Conservation (phyloP, 2,113 vertebrate species). For the Syngnathus scovelli region DNA sequence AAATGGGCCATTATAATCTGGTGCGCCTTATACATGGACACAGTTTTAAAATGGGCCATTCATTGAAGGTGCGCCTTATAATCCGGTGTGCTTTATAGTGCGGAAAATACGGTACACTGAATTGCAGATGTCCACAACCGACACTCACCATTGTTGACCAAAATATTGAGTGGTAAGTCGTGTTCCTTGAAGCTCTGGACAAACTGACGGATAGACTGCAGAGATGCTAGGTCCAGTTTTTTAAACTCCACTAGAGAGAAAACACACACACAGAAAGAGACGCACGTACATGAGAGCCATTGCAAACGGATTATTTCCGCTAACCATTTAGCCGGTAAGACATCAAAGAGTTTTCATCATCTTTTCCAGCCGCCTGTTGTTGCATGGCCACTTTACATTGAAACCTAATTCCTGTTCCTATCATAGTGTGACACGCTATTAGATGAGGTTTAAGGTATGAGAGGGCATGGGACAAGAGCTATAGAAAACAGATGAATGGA, state of each 20-base stretch:
- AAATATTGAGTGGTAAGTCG: conserved; percentile 74
- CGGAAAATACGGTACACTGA: too few species aligned
- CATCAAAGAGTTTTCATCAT: conserved; percentile 62
- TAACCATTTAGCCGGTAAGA: conserved; percentile 33
- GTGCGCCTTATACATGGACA: too few species aligned
- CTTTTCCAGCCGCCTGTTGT: conserved; percentile 24
- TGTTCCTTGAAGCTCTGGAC: conserved; percentile 74
- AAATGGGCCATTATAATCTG: too few species aligned
- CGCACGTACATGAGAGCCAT: conserved; percentile 27
- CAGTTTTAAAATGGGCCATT: too few species aligned
- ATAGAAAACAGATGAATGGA: too few species aligned
- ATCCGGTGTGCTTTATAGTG: too few species aligned
- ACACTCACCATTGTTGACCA: conserved; percentile 88
- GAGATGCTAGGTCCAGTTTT: conserved; percentile 80
- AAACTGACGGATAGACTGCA: conserved; percentile 77
- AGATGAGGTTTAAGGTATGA: conserved; percentile 30
- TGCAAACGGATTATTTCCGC: conserved; percentile 55
- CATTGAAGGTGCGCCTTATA: too few species aligned
- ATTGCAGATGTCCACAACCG: too few species aligned
- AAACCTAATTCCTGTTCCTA: conserved; percentile 33
- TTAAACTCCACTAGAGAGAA: conserved; percentile 78
- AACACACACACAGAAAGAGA: conserved; percentile 5
- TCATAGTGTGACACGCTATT: conserved; percentile 30
- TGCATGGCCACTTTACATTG: neutral
- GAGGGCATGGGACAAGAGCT: conserved; percentile 15